These are phyloP conservation scores for Daboia siamensis DNA, from an alignment of 2,113 vertebrate genomes.

Conservation along the genomic window DNA sequence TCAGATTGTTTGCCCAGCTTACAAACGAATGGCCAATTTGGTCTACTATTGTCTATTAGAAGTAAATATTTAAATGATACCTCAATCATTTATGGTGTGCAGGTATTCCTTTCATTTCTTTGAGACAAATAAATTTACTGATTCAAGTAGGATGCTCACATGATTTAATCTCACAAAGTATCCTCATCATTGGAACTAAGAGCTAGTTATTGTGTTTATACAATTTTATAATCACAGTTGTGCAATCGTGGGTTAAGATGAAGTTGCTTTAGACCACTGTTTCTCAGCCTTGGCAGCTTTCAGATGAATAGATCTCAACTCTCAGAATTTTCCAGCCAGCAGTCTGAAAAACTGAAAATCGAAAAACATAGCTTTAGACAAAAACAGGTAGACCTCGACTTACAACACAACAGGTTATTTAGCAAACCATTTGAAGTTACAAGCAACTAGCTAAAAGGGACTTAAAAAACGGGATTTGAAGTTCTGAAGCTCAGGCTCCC, in stretches of 20 bases:
- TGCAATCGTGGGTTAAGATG: not conserved
- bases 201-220: not conserved
- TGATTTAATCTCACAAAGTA: too few species aligned
- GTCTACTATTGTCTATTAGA: not conserved
- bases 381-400: not conserved
- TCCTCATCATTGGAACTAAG: not conserved
- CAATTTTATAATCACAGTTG: not conserved
- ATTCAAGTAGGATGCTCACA: not conserved
- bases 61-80: not conserved
- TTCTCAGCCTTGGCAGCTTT: not conserved
- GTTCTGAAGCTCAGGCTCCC: not conserved
- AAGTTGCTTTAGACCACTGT: not conserved
- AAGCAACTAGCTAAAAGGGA: not conserved
- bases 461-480: not conserved
- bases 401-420: not conserved
- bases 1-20: not conserved
- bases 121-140: not conserved
- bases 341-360: not conserved
- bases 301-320: not conserved
- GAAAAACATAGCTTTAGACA: not conserved
- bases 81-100: not conserved
- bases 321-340: not conserved
- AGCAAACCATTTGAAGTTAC: not conserved
- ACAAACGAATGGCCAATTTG: not conserved
- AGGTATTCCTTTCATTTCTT: not conserved